phyloP scores from a whole-genome alignment of 2,888 invertebrate genomes.

The Diaphora mendica region DNA sequence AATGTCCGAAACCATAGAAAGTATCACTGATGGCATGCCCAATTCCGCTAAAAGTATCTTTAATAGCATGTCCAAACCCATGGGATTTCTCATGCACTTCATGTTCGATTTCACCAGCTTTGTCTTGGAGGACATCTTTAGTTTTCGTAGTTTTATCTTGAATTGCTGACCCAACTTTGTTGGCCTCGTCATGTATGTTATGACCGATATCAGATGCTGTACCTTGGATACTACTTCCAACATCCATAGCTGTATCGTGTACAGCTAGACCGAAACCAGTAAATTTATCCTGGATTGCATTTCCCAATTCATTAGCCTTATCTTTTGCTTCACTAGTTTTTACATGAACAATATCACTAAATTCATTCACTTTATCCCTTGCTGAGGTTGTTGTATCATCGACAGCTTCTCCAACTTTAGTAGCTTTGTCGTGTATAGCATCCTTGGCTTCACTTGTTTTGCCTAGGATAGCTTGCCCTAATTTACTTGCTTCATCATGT shows the following conservation, averaged over 20 bases:
- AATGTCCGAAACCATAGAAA: slow-evolving; percentile 44
- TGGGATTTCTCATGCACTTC: slow-evolving; percentile 47
- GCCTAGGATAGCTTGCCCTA: slow-evolving; percentile 50
- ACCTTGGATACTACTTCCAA: slow-evolving; percentile 43
- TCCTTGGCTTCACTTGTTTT: slow-evolving; percentile 26
- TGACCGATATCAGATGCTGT: slow-evolving; percentile 38
- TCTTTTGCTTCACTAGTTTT: slow-evolving; percentile 53
- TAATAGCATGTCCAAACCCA: slow-evolving; percentile 48
- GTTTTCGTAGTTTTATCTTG: slow-evolving; percentile 35
- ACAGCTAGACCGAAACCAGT: slow-evolving; percentile 35
- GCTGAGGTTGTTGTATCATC: slow-evolving; percentile 36
- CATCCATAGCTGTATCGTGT: slow-evolving; percentile 44
- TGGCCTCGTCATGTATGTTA: slow-evolving; percentile 53
- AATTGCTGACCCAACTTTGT: slow-evolving; percentile 31
- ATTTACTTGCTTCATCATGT: slow-evolving; percentile 39
- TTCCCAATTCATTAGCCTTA: slow-evolving; percentile 34
- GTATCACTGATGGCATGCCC: slow-evolving; percentile 52
- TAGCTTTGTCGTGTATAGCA: slow-evolving; percentile 33
- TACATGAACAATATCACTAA: slow-evolving; percentile 40
- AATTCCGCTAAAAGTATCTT: slow-evolving; percentile 50
- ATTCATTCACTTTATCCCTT: slow-evolving; percentile 40
- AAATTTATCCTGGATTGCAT: slow-evolving; percentile 47
- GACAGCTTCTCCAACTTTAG: slow-evolving; percentile 50
- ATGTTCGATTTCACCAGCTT: slow-evolving; percentile 37
- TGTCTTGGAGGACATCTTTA: slow-evolving; percentile 41